Evolutionary conservation across 2,888 invertebrate genomes (phyloP).

Genomic region (Pilophorus perplexus): DNA sequence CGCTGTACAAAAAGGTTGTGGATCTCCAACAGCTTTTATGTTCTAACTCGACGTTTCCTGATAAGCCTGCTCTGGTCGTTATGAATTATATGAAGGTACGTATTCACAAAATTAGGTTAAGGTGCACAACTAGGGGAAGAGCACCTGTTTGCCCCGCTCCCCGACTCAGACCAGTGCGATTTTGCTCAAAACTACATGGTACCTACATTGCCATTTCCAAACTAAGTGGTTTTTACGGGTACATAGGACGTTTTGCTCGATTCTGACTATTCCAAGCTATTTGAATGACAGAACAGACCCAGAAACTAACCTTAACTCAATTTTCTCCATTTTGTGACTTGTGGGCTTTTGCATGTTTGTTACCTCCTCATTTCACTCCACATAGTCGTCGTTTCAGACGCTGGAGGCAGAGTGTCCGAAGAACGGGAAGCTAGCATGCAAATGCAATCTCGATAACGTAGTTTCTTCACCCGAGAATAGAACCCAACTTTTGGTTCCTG

Average conservation of each 20-base stretch:
- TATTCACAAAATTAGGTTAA: not conserved
- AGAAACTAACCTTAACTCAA: no score
- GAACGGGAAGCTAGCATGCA: slow-evolving; percentile 55
- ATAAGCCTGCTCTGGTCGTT: slow-evolving; percentile 63
- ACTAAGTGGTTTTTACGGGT: no score
- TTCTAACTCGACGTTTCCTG: slow-evolving; percentile 59
- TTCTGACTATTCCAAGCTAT: no score
- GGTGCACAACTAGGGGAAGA: no score
- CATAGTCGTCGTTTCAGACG: slow-evolving; percentile 52
- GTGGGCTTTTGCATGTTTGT: no score
- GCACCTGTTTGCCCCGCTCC: no score
- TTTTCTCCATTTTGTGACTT: no score
- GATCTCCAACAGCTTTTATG: slow-evolving; percentile 63
- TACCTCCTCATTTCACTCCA: not conserved
- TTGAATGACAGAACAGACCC: no score
- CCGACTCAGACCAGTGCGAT: no score
- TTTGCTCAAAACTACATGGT: no score
- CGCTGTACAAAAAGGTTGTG: slow-evolving; percentile 54
- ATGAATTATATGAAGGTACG: slow-evolving; percentile 63
- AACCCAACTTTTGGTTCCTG: slow-evolving; percentile 58
- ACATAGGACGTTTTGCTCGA: no score
- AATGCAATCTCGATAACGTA: slow-evolving; percentile 64
- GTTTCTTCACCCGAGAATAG: slow-evolving; percentile 56
- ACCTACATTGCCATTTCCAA: no score
- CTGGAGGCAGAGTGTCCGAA: slow-evolving; percentile 61